Percentiles rank a stretch among this genome's conserved stretches.
Evolutionary conservation across 2,113 vertebrate genomes (phyloP).

Genomic region (Gavia stellata): DNA sequence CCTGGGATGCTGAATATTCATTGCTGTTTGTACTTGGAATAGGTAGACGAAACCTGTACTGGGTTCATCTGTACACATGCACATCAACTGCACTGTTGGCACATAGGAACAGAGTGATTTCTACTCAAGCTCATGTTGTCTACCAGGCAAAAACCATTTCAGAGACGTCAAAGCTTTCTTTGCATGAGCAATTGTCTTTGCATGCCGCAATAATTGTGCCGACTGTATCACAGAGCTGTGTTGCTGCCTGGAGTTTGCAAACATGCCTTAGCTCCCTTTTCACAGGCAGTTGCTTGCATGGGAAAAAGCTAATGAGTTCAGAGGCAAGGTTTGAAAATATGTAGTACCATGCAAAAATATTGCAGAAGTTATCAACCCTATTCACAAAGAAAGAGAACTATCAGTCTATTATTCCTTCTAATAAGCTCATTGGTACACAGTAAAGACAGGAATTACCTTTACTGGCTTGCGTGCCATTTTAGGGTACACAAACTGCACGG

Average conservation of each 20-base stretch:
- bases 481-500: conserved; percentile 38
- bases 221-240: neutral
- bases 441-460: conserved; percentile 34
- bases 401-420: conserved; percentile 4
- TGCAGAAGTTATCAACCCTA: neutral
- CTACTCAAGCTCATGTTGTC: neutral
- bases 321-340: neutral
- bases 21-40: neutral
- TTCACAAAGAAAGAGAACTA: neutral
- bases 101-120: neutral
- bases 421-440: neutral
- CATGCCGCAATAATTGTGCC: neutral
- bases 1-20: neutral
- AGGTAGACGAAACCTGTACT: neutral
- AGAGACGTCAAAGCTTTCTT: neutral
- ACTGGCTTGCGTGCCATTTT: conserved; percentile 14
- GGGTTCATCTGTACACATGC: neutral
- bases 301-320: conserved; percentile 17
- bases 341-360: neutral
- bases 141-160: neutral
- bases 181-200: conserved; percentile 22
- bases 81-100: neutral
- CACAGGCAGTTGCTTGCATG: neutral
- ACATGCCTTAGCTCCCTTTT: conserved; percentile 30
- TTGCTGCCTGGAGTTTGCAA: conserved; percentile 33